Percentiles rank a stretch among this genome's conserved stretches.
Evolutionary conservation across 2,797 vertebrate genomes (phyloP).

Genomic region (Nothura maculosa): DNA sequence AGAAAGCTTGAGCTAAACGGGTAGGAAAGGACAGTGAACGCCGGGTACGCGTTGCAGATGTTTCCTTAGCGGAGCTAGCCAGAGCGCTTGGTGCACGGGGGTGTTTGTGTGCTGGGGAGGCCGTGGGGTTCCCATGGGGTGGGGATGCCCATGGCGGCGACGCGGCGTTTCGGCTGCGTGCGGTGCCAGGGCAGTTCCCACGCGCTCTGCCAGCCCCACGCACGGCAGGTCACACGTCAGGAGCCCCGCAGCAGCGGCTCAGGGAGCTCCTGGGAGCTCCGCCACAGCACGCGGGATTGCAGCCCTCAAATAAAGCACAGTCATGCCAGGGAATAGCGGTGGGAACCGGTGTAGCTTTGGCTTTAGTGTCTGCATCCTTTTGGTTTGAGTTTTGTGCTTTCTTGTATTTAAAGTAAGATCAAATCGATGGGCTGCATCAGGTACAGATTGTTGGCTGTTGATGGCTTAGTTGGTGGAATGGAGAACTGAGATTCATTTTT

Average conservation of each 20-base stretch:
- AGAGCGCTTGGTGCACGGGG: neutral
- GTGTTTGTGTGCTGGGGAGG: neutral
- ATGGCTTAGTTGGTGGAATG: neutral
- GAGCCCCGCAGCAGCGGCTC: neutral
- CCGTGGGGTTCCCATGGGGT: too few species aligned
- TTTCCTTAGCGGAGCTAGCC: neutral
- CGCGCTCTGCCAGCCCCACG: neutral
- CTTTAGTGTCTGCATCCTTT: neutral
- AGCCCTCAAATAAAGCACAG: neutral
- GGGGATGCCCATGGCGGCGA: neutral
- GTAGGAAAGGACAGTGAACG: neutral
- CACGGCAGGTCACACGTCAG: neutral
- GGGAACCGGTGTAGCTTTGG: neutral
- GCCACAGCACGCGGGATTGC: neutral
- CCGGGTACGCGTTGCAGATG: too few species aligned
- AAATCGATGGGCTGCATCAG: neutral
- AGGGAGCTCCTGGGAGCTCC: neutral
- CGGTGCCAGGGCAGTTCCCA: neutral
- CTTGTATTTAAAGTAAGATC: neutral
- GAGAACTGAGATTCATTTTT: neutral
- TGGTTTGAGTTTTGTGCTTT: neutral
- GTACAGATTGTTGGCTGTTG: neutral
- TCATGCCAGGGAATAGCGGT: fast-evolving
- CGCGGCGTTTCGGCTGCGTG: neutral
- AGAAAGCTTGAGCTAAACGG: neutral